Evolutionary conservation across 53 echinoderm and acorn worm species (phyloP).

Genomic region (Mesocentrotus franciscanus): DNA sequence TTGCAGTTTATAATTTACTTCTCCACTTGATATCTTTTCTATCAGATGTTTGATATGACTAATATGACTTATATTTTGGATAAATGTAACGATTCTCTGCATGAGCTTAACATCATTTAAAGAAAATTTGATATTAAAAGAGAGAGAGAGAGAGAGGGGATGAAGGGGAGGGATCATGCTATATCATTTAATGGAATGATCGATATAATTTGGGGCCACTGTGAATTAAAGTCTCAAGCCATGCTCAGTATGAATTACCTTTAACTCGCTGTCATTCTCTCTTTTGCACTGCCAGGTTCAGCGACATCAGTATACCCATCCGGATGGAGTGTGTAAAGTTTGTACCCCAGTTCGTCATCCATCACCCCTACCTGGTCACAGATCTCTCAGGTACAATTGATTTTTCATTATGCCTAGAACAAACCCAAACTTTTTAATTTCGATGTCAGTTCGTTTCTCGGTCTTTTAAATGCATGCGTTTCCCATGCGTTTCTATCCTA

Average conservation of each 20-base stretch:
- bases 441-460: no score
- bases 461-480: no score
- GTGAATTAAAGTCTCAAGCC: neutral
- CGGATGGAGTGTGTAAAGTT: constrained; percentile 89
- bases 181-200: neutral
- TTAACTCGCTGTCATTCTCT: neutral
- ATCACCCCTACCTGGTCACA: constrained; percentile 82
- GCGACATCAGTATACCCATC: constrained; percentile 87
- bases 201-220: neutral
- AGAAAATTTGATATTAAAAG: neutral
- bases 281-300: constrained; percentile 76
- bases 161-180: neutral
- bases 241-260: neutral
- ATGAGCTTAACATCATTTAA: neutral
- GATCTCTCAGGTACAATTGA: constrained; percentile 84
- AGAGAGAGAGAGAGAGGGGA: no score
- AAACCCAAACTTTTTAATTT: no score
- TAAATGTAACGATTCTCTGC: neutral
- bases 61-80: neutral
- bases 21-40: neutral
- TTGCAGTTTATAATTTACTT: no score
- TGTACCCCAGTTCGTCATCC: constrained; percentile 81
- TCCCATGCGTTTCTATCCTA: no score
- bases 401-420: neutral
- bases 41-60: no score